Conservation (phyloP, 2,888 invertebrate species). For the Pristionchus entomophagus region DNA sequence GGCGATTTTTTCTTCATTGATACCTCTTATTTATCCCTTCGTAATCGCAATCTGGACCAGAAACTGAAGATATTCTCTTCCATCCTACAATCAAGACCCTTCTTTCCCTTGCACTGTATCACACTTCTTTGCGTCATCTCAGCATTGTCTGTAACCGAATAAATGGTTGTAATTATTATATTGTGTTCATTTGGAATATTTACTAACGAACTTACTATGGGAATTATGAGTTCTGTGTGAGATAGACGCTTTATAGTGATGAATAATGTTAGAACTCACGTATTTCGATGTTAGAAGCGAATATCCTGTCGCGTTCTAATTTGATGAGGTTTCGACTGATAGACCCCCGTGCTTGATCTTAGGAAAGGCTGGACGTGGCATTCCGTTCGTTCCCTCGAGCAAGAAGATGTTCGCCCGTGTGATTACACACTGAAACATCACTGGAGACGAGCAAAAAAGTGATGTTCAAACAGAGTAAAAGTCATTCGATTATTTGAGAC, state of each 20-base stretch:
- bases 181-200: too few relatives aligned
- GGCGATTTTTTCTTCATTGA: too few relatives aligned
- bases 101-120: not conserved
- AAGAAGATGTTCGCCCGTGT: not conserved
- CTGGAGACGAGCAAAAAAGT: not conserved
- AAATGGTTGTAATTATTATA: not conserved
- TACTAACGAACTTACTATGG: too few relatives aligned
- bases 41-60: too few relatives aligned
- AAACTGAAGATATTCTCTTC: not conserved
- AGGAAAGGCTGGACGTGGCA: not conserved
- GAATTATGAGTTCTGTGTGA: too few relatives aligned
- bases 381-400: not conserved
- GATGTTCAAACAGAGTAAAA: slow-evolving; percentile 19
- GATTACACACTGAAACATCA: slow-evolving; percentile 21
- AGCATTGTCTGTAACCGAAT: slow-evolving; percentile 23
- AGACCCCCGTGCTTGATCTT: not conserved
- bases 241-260: too few relatives aligned
- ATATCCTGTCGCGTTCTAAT: too few relatives aligned
- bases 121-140: not conserved
- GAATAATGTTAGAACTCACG: too few relatives aligned
- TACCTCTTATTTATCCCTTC: too few relatives aligned
- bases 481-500: not conserved
- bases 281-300: too few relatives aligned
- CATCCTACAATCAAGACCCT: not conserved
- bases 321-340: too few relatives aligned